A percentile compares a stretch with the other conserved stretches of the same genome.
phyloP scores from a whole-genome alignment of 30 jellyfish, hydroid and myxozoan genomes.

The Turritopsis dohrnii region DNA sequence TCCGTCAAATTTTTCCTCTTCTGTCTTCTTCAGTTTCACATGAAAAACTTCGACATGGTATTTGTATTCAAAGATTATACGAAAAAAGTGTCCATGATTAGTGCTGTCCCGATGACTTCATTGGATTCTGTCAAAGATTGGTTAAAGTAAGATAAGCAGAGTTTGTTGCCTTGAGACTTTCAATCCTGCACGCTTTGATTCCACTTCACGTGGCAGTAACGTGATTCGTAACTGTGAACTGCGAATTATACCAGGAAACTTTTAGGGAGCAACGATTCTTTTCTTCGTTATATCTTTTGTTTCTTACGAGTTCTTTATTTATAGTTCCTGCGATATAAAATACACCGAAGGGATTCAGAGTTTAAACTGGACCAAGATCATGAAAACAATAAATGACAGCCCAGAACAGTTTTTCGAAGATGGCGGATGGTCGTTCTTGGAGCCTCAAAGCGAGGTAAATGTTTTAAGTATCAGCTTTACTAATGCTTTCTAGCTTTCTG shows the following conservation, averaged over 20 bases:
- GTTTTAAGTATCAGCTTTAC: no score
- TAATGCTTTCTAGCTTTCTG: no score
- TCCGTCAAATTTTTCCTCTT: no score
- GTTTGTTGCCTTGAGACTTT: not conserved
- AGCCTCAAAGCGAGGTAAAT: slow-evolving; percentile 92
- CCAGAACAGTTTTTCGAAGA: slow-evolving; percentile 98
- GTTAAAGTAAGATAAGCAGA: slow-evolving; percentile 57
- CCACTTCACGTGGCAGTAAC: no score
- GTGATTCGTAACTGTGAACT: no score
- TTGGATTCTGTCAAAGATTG: slow-evolving; percentile 96
- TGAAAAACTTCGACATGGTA: slow-evolving; percentile 97
- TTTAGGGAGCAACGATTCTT: no score
- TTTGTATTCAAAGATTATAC: slow-evolving; percentile 83
- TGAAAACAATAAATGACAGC: slow-evolving; percentile 96
- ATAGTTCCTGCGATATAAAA: slow-evolving; percentile 95
- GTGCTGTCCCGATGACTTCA: slow-evolving; percentile 92
- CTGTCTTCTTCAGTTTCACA: slow-evolving; percentile 57
- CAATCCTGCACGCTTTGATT: no score
- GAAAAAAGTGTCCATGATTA: slow-evolving; percentile 85
- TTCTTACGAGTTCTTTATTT: no score
- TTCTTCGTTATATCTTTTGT: no score
- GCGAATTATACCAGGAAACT: no score
- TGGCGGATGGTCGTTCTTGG: slow-evolving; percentile 99
- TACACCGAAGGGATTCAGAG: slow-evolving; percentile 99
- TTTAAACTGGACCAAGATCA: slow-evolving; percentile 96